Base-by-base conservation (phyloP, 2,113 vertebrate genomes). In the Miniopterus natalensis region DNA sequence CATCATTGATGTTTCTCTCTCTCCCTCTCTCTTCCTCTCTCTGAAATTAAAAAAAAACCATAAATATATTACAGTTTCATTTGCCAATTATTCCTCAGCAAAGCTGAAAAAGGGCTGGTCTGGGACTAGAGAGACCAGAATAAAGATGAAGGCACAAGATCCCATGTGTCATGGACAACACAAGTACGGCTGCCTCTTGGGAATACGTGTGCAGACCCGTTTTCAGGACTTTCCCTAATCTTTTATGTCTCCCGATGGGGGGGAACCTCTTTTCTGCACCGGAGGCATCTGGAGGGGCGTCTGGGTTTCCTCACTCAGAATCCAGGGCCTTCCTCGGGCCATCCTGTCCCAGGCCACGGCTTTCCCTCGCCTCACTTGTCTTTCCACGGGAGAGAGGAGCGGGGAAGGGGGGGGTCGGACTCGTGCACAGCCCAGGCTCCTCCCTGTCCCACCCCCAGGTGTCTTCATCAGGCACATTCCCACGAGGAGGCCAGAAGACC, bases 201-300 rank as follows among this genome's bases (percentile, higher is more conserved):
- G 6, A 13, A 3, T 2, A 0, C 0, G 4, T 8, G 9, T 8
- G 4, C 21, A 57, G 68, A 6, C 45, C 31, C 25, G 0, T 14
- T 2, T 18, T 27, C 61, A 42, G 71, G 51, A 21, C 7, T 40
- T 27, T 5, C 31, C 6, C 40, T 70, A 7, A 15, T 4, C 12
- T 49, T 29, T 36, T 10, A 49, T 5, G 5, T 23, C 18, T 59
- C 40, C 36, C 36, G 36, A 36, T 36, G 36, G 36, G 36, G 36
- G 36, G 36, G 36, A 36, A 36, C 36, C 36, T 36, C 36, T 59
- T 6, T 51, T 15, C 53, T 29, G 29, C 36, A 6, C 12, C 31
- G 23, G 59, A 57, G 49, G 6, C 11, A 5, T 10, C 63, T 27
- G 14, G 36, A 36, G 36, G 36, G 36, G 36, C 36, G 36, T 36